These are phyloP conservation scores for Drosophila trichaetosa DNA, from an alignment of 2,888 invertebrate genomes.

Conservation along the genomic window DNA sequence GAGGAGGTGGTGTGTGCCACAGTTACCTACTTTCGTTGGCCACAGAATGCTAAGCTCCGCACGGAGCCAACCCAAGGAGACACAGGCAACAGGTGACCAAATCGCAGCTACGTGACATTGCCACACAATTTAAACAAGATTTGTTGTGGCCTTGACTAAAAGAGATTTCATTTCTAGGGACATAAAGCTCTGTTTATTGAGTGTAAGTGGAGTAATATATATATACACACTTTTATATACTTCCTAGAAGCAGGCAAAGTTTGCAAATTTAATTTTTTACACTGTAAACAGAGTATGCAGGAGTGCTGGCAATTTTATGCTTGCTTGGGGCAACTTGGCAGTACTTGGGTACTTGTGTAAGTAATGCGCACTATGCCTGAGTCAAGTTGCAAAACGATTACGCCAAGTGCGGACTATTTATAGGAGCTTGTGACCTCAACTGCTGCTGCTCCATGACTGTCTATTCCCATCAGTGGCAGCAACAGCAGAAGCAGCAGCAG, in stretches of 20 bases:
- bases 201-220: background rate
- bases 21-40: conserved; percentile 1
- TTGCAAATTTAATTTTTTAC: background rate
- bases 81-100: conserved; percentile 51
- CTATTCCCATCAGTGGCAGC: conserved; percentile 22
- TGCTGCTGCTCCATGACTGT: conserved; percentile 2
- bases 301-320: background rate
- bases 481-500: background rate
- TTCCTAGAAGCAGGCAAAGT: background rate
- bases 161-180: background rate
- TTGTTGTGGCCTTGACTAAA: conserved; percentile 31
- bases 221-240: background rate
- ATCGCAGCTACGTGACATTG: conserved; percentile 60
- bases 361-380: conserved; percentile 16
- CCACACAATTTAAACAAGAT: conserved; percentile 13
- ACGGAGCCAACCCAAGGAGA: conserved; percentile 2
- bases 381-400: conserved; percentile 31
- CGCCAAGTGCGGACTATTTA: conserved; percentile 23
- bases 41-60: conserved; percentile 23
- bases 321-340: conserved; percentile 1
- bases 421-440: conserved; percentile 13
- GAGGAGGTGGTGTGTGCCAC: background rate
- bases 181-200: background rate
- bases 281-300: background rate
- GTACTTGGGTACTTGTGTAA: conserved; percentile 21